Evolutionary conservation across 2,113 vertebrate species (phyloP).

Genomic region (Brevimyrus niger): DNA sequence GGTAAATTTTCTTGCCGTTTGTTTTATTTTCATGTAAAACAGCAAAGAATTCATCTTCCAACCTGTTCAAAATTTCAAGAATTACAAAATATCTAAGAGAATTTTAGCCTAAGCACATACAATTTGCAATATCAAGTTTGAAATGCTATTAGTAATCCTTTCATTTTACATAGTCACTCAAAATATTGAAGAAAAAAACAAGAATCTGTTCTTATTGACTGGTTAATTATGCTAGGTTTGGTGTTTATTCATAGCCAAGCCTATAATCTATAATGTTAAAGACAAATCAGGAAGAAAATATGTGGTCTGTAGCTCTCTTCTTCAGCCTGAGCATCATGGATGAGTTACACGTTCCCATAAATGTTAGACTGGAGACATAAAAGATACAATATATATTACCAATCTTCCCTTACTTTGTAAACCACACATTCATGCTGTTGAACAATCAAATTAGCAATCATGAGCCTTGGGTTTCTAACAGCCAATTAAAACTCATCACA

Average conservation of each 20-base stretch:
- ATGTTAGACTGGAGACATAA: conserved; percentile 2
- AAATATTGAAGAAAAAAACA: background rate
- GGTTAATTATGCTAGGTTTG: background rate
- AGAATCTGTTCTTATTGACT: background rate
- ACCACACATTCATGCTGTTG: background rate
- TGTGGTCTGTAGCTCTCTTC: background rate
- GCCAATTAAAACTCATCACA: background rate
- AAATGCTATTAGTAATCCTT: background rate
- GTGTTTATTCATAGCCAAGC: background rate
- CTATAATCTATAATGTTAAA: background rate
- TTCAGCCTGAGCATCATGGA: background rate
- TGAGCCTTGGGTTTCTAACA: background rate
- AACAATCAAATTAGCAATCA: background rate
- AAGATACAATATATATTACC: background rate
- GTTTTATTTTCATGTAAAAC: background rate
- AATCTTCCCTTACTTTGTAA: background rate
- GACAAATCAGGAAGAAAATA: background rate
- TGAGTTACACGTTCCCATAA: conserved; percentile 2
- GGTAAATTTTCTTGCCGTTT: background rate
- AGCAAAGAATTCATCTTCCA: background rate
- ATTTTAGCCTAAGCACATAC: background rate
- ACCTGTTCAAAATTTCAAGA: background rate
- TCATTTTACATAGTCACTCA: background rate
- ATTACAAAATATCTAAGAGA: background rate
- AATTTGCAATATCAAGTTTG: background rate